Percentiles rank a stretch among this genome's conserved stretches.
Evolutionary conservation across 2,888 invertebrate species (phyloP).

Genomic region (Celastrina argiolus): DNA sequence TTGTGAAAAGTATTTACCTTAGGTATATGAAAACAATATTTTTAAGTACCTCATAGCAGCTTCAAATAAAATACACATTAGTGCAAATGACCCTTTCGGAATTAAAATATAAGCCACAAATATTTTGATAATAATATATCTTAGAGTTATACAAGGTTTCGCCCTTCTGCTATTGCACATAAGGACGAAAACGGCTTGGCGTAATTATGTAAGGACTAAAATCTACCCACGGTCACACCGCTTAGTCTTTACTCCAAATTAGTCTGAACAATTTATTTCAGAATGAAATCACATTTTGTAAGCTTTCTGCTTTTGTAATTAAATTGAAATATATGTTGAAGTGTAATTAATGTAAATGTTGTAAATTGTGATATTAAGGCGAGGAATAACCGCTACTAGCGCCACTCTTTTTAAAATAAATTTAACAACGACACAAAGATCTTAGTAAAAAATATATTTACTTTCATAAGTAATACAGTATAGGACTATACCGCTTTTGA

Average conservation of each 20-base stretch:
- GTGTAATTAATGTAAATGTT: too few species aligned
- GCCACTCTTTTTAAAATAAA: too few species aligned
- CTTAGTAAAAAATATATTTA: too few species aligned
- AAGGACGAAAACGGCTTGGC: not conserved
- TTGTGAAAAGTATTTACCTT: too few species aligned
- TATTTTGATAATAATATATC: not conserved
- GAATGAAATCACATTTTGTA: conserved; percentile 1
- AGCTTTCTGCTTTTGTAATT: not conserved
- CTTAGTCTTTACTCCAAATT: not conserved
- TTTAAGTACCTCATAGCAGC: not conserved
- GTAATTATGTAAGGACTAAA: not conserved
- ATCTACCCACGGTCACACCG: not conserved
- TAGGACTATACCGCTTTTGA: too few species aligned
- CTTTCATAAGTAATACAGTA: too few species aligned
- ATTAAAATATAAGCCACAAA: not conserved
- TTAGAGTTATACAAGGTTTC: not conserved
- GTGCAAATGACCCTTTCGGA: not conserved
- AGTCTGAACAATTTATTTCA: not conserved
- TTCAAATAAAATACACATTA: not conserved
- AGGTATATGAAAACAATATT: not conserved
- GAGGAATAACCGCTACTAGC: too few species aligned
- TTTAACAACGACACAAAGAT: too few species aligned
- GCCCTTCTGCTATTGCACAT: not conserved
- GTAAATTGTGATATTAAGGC: too few species aligned
- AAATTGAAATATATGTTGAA: not conserved